Conservation (phyloP, 2,888 invertebrate genomes). For the Apotomis turbidana region DNA sequence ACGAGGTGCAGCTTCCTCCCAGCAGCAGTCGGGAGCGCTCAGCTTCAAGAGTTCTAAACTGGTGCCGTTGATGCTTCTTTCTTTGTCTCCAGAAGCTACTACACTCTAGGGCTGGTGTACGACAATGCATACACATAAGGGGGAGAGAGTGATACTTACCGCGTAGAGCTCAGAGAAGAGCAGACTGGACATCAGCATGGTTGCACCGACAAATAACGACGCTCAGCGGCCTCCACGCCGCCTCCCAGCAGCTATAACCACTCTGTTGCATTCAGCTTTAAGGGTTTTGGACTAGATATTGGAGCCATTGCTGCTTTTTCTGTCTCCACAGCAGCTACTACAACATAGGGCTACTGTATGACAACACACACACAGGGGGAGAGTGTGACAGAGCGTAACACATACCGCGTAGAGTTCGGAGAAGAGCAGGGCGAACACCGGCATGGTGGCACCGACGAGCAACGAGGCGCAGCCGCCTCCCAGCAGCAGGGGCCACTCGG, state of each 20-base stretch:
- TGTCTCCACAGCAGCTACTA: no score
- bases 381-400: no score
- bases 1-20: slow-evolving; percentile 83
- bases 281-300: no score
- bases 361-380: no score
- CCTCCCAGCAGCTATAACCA: no score
- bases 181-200: slow-evolving; percentile 87
- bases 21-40: slow-evolving; percentile 85
- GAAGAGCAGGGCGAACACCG: slow-evolving; percentile 87
- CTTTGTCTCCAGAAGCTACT: no score
- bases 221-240: no score
- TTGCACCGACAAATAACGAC: slow-evolving; percentile 81
- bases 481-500: slow-evolving; percentile 85
- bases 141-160: slow-evolving; percentile 62
- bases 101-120: no score
- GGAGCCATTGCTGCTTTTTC: slow-evolving; percentile 50
- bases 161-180: slow-evolving; percentile 87
- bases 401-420: slow-evolving; percentile 86
- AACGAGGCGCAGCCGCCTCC: slow-evolving; percentile 84
- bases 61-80: slow-evolving; percentile 41
- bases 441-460: slow-evolving; percentile 87
- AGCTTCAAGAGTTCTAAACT: slow-evolving; percentile 78
- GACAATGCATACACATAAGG: no score
- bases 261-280: no score
- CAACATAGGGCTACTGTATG: no score